These are phyloP conservation scores for Cyclura pinguis DNA, from an alignment of 2,797 vertebrate genomes.

Conservation along the genomic window DNA sequence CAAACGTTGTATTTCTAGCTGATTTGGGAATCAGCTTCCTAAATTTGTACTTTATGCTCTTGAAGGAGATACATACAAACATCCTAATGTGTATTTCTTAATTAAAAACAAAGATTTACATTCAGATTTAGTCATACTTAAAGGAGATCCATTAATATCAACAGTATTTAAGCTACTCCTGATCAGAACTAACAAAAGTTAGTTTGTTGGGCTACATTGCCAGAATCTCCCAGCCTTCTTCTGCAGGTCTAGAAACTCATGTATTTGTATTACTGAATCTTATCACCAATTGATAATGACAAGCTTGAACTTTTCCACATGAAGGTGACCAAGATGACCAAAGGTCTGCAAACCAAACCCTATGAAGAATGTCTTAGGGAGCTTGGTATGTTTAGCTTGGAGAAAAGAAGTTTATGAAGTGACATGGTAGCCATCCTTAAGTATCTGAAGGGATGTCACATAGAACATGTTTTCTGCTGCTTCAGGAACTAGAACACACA, in stretches of 20 bases:
- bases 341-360: too few species aligned
- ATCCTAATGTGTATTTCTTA: not conserved
- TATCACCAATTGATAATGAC: not conserved
- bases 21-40: too few species aligned
- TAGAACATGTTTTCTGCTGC: too few species aligned
- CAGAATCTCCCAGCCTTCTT: not conserved
- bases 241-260: not conserved
- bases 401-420: too few species aligned
- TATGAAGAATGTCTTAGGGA: too few species aligned
- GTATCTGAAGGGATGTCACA: too few species aligned
- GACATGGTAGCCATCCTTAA: too few species aligned
- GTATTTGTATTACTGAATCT: not conserved
- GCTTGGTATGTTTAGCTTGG: too few species aligned
- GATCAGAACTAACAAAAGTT: too few species aligned
- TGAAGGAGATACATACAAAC: not conserved
- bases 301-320: not conserved
- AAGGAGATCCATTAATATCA: not conserved
- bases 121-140: not conserved
- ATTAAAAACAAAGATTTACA: not conserved
- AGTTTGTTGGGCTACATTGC: too few species aligned
- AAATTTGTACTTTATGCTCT: not conserved
- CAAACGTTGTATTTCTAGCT: too few species aligned
- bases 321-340: not conserved
- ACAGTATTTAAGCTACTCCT: not conserved
- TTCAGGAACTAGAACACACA: too few species aligned